A percentile compares a stretch with the other conserved stretches of the same genome.
phyloP scores from a whole-genome alignment of 2,113 vertebrate species.

The Spea multiplicata region DNA sequence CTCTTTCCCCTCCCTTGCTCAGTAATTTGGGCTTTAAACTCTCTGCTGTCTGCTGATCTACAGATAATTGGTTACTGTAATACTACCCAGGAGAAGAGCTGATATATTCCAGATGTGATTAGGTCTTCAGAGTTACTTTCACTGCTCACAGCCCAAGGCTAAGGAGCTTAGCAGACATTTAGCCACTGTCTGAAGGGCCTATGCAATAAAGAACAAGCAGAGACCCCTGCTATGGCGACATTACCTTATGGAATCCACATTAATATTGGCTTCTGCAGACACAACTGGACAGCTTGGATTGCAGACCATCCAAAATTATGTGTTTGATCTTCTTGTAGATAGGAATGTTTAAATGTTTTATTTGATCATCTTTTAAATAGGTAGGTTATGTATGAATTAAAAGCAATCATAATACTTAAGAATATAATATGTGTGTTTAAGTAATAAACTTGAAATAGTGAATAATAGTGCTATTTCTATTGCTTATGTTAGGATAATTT shows the following conservation, averaged over 20 bases:
- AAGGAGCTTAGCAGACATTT: constrained; percentile 67
- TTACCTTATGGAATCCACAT: constrained; percentile 35
- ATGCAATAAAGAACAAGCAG: constrained; percentile 37
- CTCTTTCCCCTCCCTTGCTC: constrained; percentile 65
- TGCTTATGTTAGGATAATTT: too few relatives aligned
- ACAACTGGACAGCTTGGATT: constrained; percentile 1
- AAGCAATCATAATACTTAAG: too few relatives aligned
- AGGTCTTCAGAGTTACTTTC: constrained; percentile 77
- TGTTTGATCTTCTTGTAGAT: neutral
- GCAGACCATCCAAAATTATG: constrained; percentile 3
- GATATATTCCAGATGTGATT: constrained; percentile 89
- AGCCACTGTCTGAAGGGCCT: constrained; percentile 53
- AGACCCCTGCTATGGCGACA: constrained; percentile 41
- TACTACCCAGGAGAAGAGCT: constrained; percentile 82
- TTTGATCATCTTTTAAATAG: too few relatives aligned
- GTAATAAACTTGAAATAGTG: too few relatives aligned
- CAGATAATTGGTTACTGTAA: constrained; percentile 87
- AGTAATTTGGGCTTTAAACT: constrained; percentile 81
- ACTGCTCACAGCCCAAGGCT: constrained; percentile 69
- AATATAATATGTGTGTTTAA: too few relatives aligned
- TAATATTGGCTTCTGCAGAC: constrained; percentile 32
- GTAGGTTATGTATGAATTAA: too few relatives aligned
- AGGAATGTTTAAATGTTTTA: too few relatives aligned
- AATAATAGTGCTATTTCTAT: too few relatives aligned
- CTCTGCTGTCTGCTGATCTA: constrained; percentile 81